These are phyloP conservation scores for Paraplagusia blochii DNA, from an alignment of 2,113 vertebrate species.

Conservation along the genomic window DNA sequence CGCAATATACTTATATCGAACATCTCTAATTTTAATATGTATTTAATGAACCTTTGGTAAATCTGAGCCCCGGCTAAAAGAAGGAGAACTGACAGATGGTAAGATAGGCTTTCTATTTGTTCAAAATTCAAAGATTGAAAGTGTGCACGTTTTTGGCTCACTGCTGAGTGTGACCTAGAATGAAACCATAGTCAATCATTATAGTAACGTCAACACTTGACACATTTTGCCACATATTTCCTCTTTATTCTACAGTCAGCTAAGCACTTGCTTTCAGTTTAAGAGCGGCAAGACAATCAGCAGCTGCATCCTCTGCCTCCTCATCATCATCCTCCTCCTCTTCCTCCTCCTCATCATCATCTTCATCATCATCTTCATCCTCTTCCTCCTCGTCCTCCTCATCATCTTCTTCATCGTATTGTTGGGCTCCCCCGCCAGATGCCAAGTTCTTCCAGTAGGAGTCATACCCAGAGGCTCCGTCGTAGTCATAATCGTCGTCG, in stretches of 20 bases:
- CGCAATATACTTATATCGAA: no score
- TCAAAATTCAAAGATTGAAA: no score
- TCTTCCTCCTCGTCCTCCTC: constrained; percentile 78
- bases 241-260: background rate
- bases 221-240: no score
- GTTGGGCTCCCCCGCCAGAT: constrained; percentile 43
- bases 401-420: constrained; percentile 56
- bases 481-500: constrained; percentile 74
- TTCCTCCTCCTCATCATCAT: constrained; percentile 82
- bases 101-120: no score
- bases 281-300: constrained; percentile 77
- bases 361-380: constrained; percentile 80
- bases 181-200: no score
- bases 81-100: no score
- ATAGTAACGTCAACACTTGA: no score
- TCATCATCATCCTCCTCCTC: constrained; percentile 84
- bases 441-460: constrained; percentile 88
- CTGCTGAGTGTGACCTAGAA: no score
- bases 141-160: no score
- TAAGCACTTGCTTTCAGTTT: constrained; percentile 81
- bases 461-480: constrained; percentile 87
- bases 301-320: constrained; percentile 69
- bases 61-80: no score
- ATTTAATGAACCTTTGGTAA: no score
- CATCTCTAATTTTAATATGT: no score